Base-by-base conservation (phyloP, 2,888 invertebrate species). In the Amblyteles armatorius region DNA sequence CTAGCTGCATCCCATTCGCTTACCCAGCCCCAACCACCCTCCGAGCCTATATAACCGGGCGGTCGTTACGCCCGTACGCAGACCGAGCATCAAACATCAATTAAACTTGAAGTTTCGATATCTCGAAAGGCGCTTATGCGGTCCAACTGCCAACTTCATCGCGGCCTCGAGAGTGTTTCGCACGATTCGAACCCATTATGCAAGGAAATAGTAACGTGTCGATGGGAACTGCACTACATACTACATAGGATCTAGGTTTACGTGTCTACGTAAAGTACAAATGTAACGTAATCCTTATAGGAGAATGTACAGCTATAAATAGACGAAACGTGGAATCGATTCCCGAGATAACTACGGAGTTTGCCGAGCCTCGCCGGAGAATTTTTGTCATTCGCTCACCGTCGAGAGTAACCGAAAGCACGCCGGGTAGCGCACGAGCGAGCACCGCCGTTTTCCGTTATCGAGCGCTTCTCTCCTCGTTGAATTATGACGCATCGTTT, bases 81-180 rank as follows among this genome's bases (percentile, higher is more conserved):
- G 71, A 36, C 67, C 65, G 52, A 74, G 65, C 69, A 79, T 60
- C 67, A 57, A 85, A 82, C 73, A 82, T 76, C 84, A 82, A 85
- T 82, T 85, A 85, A 82, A 85, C 82, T 85, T 82, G 48, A 82
- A 85, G 71, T 82, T 82, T 71, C 79, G 82, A 85, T 82, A 82
- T 82, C 84, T 76, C 74, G 44, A 55, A 65, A 74, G 26, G 60
- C 48, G 60, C 29, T 73, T 44, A 26, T 73, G 55, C 55, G 55
- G 36, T n/a, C 40, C 40, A 57, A 40, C 22, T 22, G 68, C 55
- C 33, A 74, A 78, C 63, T 68, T 81, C 69, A 73, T 78, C 67
- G 68, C 68, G 29, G 77, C 44, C 50, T 67, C 33, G 52, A 73
- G 67, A 68, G 67, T 69, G 63, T 60, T 78, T 81, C 69, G 44